Conservation (phyloP, 1,140 invertebrate species). For the Ceratina japonica region DNA sequence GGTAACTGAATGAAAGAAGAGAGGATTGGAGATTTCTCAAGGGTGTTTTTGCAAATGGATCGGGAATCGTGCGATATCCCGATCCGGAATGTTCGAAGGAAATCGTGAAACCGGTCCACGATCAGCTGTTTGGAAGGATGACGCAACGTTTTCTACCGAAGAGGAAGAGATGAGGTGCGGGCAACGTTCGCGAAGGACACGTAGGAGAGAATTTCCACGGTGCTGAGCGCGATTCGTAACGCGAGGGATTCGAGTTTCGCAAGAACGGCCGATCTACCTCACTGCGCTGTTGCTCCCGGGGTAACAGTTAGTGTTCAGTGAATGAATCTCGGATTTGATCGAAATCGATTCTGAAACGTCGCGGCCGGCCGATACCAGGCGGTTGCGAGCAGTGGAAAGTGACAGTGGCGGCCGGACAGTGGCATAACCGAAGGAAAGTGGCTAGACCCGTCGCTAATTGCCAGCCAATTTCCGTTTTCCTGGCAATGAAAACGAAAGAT, state of each 20-base stretch:
- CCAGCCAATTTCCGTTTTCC: constrained; percentile 20
- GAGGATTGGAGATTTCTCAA: too few relatives aligned
- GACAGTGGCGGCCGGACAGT: constrained; percentile 42
- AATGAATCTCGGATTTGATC: constrained; percentile 45
- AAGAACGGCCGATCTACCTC: constrained; percentile 42
- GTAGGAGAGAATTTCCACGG: constrained; percentile 8
- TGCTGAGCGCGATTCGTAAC: constrained; percentile 11
- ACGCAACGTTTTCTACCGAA: background rate
- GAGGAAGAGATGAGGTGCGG: background rate
- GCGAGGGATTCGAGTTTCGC: background rate
- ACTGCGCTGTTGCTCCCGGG: constrained; percentile 66
- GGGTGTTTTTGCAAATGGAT: too few relatives aligned
- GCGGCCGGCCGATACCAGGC: background rate
- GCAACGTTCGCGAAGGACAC: constrained; percentile 20
- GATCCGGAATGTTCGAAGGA: background rate
- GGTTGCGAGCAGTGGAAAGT: constrained; percentile 37
- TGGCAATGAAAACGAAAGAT: constrained; percentile 41
- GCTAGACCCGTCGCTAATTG: constrained; percentile 60
- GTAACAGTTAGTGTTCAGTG: constrained; percentile 68
- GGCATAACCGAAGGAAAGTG: constrained; percentile 67
- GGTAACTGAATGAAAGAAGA: too few relatives aligned
- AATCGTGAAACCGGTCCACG: background rate
- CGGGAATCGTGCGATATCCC: too few relatives aligned
- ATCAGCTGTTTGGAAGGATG: constrained; percentile 28
- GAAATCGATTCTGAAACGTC: constrained; percentile 6